Conservation (phyloP, 2,113 vertebrate genomes). For the Cottus gobio region DNA sequence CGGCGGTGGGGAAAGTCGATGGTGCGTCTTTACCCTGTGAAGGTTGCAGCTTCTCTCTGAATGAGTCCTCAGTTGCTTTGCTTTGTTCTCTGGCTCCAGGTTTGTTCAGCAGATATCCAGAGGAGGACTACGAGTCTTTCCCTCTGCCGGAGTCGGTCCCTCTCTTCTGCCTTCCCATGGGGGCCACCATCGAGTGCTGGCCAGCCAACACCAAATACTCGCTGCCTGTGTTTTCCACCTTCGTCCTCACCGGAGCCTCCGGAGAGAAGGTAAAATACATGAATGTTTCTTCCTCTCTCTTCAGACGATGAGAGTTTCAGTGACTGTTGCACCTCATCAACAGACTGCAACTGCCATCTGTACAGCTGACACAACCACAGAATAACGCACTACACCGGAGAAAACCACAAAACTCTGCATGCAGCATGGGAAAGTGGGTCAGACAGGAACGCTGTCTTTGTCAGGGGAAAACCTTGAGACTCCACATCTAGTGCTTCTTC, state of each 20-base stretch:
- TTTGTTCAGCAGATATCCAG: conserved; percentile 95
- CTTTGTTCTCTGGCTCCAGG: conserved; percentile 80
- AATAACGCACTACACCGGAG: neutral
- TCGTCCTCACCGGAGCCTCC: conserved; percentile 96
- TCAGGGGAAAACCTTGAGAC: conserved; percentile 12
- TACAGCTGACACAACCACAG: conserved; percentile 40
- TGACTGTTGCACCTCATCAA: conserved; percentile 44
- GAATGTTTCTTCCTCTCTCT: neutral
- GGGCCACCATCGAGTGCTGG: conserved; percentile 97
- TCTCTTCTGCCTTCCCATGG: conserved; percentile 98
- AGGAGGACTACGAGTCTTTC: conserved; percentile 97
- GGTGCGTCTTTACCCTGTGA: conserved; percentile 8
- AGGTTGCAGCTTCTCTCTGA: neutral
- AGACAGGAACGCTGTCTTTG: conserved; percentile 17
- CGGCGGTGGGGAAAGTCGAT: neutral
- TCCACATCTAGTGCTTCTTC: neutral
- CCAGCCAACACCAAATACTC: conserved; percentile 95
- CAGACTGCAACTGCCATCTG: conserved; percentile 28
- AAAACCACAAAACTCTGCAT: conserved; percentile 32
- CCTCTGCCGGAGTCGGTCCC: conserved; percentile 97
- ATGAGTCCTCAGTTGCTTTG: conserved; percentile 9
- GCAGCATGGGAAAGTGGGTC: conserved; percentile 53
- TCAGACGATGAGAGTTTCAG: neutral
- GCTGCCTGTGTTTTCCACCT: conserved; percentile 97
- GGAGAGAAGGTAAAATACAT: conserved; percentile 91